Evolutionary conservation across 2,888 invertebrate genomes (phyloP).

Genomic region (Nomada hirtipes): DNA sequence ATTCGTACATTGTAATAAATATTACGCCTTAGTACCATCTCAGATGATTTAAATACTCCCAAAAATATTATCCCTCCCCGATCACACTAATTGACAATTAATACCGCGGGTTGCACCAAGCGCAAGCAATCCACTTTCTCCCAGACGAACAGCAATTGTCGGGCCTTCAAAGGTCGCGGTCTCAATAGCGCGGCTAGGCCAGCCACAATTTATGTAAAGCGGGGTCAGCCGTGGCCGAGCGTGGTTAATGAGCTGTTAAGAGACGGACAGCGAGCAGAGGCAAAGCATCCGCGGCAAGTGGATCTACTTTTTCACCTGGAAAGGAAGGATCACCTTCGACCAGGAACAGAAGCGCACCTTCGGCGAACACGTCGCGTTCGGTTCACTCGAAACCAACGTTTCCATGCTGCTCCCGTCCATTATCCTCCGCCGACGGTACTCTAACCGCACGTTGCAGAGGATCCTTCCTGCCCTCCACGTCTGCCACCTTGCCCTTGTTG

Average conservation of each 20-base stretch:
- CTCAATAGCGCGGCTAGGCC: conserved; percentile 20
- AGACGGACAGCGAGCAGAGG: conserved; percentile 57
- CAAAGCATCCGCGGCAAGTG: conserved; percentile 49
- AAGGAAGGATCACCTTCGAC: conserved; percentile 24
- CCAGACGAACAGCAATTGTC: conserved; percentile 2
- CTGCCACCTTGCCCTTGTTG: conserved; percentile 27
- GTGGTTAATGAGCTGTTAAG: conserved; percentile 77
- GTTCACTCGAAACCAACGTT: conserved; percentile 49
- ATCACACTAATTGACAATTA: background rate
- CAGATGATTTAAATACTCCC: too few relatives aligned
- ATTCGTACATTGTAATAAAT: too few relatives aligned
- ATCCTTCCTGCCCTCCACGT: conserved; percentile 45
- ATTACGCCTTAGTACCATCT: too few relatives aligned
- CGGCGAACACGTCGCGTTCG: conserved; percentile 31
- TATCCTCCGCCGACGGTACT: conserved; percentile 51
- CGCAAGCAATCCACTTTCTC: conserved; percentile 1
- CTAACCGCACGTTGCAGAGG: conserved; percentile 56
- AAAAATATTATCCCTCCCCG: too few relatives aligned
- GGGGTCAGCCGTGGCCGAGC: conserved; percentile 65
- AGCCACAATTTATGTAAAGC: conserved; percentile 60
- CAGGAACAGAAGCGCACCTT: conserved; percentile 39
- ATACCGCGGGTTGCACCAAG: background rate
- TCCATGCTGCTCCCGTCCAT: conserved; percentile 57
- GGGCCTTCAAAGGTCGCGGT: conserved; percentile 46
- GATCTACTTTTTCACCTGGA: conserved; percentile 29